Conservation (phyloP, 2,888 invertebrate species). For the Leptopterna dolabrata region DNA sequence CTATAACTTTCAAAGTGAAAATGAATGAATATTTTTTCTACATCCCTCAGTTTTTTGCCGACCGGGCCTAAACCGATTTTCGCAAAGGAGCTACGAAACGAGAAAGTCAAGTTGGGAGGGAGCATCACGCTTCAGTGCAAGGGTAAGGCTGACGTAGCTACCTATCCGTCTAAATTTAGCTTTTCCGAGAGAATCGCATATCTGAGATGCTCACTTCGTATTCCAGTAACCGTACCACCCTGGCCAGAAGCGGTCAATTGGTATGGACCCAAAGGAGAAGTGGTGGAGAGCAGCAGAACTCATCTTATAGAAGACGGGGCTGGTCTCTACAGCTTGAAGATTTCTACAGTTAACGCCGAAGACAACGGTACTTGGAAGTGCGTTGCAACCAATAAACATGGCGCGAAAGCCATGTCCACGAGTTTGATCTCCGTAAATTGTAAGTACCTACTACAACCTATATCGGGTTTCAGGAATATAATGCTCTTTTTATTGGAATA, state of each 20-base stretch:
- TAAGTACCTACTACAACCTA: slow-evolving; percentile 71
- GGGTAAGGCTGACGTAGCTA: slow-evolving; percentile 68
- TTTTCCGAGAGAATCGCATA: not conserved
- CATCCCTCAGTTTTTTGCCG: slow-evolving; percentile 68
- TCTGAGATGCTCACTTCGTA: not conserved
- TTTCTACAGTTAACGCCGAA: slow-evolving; percentile 79
- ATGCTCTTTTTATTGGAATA: no score
- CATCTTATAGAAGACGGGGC: slow-evolving; percentile 81
- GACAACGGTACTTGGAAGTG: slow-evolving; percentile 94
- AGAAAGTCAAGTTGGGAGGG: slow-evolving; percentile 83
- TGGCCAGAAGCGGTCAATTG: slow-evolving; percentile 86
- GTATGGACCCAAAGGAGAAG: slow-evolving; percentile 86
- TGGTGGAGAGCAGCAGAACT: slow-evolving; percentile 74
- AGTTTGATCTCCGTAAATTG: slow-evolving; percentile 83
- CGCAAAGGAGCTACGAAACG: slow-evolving; percentile 79
- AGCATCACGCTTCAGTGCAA: slow-evolving; percentile 79
- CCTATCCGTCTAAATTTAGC: not conserved
- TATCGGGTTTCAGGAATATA: no score
- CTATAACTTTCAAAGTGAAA: no score
- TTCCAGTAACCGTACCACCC: slow-evolving; percentile 81
- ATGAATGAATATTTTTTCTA: no score
- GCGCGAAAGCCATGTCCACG: slow-evolving; percentile 80
- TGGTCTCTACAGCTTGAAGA: slow-evolving; percentile 82
- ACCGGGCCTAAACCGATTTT: slow-evolving; percentile 83
- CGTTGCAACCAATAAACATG: slow-evolving; percentile 81